Percentiles rank a stretch among this genome's conserved stretches.
These are phyloP conservation scores for Cistogaster globosa DNA, from an alignment of 2,888 invertebrate species.

Conservation along the genomic window DNA sequence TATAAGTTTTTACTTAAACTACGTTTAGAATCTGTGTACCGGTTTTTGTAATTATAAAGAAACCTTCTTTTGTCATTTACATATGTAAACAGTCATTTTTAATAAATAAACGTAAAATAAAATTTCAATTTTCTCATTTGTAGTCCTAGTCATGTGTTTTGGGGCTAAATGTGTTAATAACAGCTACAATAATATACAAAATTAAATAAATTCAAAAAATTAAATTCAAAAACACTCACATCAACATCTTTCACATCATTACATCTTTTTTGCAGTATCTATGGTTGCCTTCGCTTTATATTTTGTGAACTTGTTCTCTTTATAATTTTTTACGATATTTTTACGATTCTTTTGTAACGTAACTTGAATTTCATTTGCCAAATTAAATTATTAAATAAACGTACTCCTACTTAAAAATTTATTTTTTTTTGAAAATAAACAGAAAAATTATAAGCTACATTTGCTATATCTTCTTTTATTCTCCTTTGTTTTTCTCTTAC, in stretches of 20 bases:
- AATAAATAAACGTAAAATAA: no score
- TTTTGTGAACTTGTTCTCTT: conserved; percentile 23
- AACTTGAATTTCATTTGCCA: conserved; percentile 81
- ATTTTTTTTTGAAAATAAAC: conserved; percentile 23
- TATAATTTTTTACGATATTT: conserved; percentile 65
- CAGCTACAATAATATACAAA: conserved; percentile 41
- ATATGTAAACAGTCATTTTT: no score
- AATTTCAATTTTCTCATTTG: conserved; percentile 16
- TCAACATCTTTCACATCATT: conserved; percentile 19
- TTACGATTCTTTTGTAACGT: conserved; percentile 78
- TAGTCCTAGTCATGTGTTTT: conserved; percentile 42
- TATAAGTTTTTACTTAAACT: no score
- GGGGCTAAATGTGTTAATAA: conserved; percentile 56
- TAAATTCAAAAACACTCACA: conserved; percentile 45
- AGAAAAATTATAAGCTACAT: conserved; percentile 60
- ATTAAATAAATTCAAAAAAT: conserved; percentile 33
- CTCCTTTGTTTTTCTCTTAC: neutral
- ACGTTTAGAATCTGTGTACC: no score
- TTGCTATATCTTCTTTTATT: conserved; percentile 40
- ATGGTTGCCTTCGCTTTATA: neutral
- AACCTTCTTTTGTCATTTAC: no score
- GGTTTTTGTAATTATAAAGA: no score
- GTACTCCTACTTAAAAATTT: conserved; percentile 67
- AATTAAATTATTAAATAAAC: conserved; percentile 80
- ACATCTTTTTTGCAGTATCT: neutral